These are phyloP conservation scores for Anarsia innoxiella DNA, from an alignment of 2,888 invertebrate species.

Conservation along the genomic window DNA sequence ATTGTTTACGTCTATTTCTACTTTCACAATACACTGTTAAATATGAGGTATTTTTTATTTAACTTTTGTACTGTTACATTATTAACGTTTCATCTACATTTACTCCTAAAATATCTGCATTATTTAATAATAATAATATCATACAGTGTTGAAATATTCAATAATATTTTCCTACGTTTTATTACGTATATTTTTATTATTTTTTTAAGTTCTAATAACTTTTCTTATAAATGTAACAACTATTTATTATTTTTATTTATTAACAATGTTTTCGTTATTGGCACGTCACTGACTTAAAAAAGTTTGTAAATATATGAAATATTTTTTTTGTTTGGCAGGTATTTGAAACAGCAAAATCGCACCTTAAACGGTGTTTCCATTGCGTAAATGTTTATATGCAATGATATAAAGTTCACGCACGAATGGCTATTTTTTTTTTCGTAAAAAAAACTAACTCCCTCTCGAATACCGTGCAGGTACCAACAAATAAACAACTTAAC, in stretches of 20 bases:
- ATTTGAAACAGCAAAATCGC: too few relatives aligned
- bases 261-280: conserved; percentile 63
- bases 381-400: conserved; percentile 57
- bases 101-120: conserved; percentile 13
- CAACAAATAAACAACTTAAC: conserved; percentile 3
- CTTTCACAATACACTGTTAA: conserved; percentile 63
- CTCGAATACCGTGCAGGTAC: too few relatives aligned
- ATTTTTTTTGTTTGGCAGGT: conserved; percentile 5
- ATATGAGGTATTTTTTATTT: conserved; percentile 53
- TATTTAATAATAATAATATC: conserved; percentile 39
- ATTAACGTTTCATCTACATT: conserved; percentile 12
- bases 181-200: conserved; percentile 7
- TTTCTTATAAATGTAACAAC: conserved; percentile 67
- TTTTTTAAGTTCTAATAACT: conserved; percentile 5
- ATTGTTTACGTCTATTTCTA: conserved; percentile 28
- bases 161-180: conserved; percentile 12
- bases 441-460: too few relatives aligned
- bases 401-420: conserved; percentile 62
- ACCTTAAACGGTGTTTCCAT: conserved; percentile 17
- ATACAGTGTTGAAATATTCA: conserved; percentile 37
- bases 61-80: conserved; percentile 37
- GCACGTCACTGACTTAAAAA: conserved; percentile 57
- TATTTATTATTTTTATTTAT: conserved; percentile 38
- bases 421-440: too few relatives aligned
- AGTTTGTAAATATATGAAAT: conserved; percentile 33